Evolutionary conservation across 35 echinoderm and acorn worm genomes (phyloP).

Genomic region (Lytechinus variegatus): DNA sequence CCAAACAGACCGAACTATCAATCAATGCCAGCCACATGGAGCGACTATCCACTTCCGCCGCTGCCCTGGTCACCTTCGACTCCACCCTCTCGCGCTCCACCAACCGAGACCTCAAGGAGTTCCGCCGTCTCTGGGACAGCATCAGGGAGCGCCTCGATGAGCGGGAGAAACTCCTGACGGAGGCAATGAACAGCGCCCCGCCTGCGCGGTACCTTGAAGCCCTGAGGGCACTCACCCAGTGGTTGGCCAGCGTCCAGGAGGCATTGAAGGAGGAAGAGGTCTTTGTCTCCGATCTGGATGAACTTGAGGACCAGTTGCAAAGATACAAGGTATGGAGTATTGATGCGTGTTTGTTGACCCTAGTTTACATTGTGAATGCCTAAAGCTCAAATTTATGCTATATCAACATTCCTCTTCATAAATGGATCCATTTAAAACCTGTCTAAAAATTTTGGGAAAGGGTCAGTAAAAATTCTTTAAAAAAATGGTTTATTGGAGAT

Average conservation of each 20-base stretch:
- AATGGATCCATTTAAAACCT: background rate
- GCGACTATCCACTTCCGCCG: constrained; percentile 64
- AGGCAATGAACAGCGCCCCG: constrained; percentile 76
- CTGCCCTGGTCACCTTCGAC: constrained; percentile 64
- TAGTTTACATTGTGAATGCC: background rate
- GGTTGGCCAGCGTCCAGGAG: constrained; percentile 79
- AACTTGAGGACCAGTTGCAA: constrained; percentile 90
- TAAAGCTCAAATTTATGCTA: background rate
- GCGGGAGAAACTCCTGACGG: constrained; percentile 72
- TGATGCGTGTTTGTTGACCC: background rate
- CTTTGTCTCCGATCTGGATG: constrained; percentile 85
- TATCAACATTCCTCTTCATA: background rate
- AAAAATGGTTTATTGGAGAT: too few species aligned
- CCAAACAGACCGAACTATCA: constrained; percentile 86
- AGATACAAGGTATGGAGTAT: constrained; percentile 79
- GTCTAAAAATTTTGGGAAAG: background rate
- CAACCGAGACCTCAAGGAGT: constrained; percentile 74
- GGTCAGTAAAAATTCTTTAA: too few species aligned
- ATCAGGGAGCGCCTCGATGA: constrained; percentile 65
- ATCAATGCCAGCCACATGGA: constrained; percentile 69
- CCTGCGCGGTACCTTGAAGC: constrained; percentile 85
- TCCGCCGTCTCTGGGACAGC: constrained; percentile 72
- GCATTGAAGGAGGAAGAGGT: constrained; percentile 87
- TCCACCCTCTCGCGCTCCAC: constrained; percentile 70
- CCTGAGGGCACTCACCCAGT: constrained; percentile 80